Evolutionary conservation across 2,888 invertebrate species (phyloP), one percentile per base, ranked within the genome.

Genomic region (Trichogramma dendrolimi): DNA sequence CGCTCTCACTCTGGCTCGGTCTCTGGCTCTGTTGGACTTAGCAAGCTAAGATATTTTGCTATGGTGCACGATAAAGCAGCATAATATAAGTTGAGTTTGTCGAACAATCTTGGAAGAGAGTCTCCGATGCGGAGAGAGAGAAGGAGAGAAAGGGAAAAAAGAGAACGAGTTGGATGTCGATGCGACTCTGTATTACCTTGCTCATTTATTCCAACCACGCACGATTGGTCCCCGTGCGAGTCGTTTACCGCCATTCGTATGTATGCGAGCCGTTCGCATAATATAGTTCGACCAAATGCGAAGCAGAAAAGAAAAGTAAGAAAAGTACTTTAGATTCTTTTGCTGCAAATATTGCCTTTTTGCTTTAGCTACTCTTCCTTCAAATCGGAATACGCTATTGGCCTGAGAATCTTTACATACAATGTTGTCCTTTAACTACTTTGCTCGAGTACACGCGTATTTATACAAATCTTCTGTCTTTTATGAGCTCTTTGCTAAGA

Each of bases 61-160:
- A 46, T 39, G 38, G 58, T 4, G 44, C 49, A 6, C 56, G 56
- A 39, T 52, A 52, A 39, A 27, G 44, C 39, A 40, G 14, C n/a
- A 27, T 61, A 63, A 67, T 67, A 70, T 71, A 68, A 62, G 71
- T 72, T 74, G 72, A 72, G 72, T 72, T 68, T 69, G 69, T 72
- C 70, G 27, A 27, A 27, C 27, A 27, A 27, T 27, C 27, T 27
- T 27, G 27, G 27, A 27, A 27, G 27, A 27, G 27, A 27, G 27
- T 27, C 27, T 27, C 27, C 27, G 27, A 27, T 27, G 27, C 2
- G 27, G 2, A 27, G 27, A 27, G 27, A 27, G 27, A 27, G 27
- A 27, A 27, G 27, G 27, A 27, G 27, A 27, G 27, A 27, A 27
- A 27, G 27, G 27, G 27, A 27, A 27, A 27, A 27, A 27, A 27